phyloP scores from a whole-genome alignment of 1,140 invertebrate genomes.

The Plodia interpunctella region DNA sequence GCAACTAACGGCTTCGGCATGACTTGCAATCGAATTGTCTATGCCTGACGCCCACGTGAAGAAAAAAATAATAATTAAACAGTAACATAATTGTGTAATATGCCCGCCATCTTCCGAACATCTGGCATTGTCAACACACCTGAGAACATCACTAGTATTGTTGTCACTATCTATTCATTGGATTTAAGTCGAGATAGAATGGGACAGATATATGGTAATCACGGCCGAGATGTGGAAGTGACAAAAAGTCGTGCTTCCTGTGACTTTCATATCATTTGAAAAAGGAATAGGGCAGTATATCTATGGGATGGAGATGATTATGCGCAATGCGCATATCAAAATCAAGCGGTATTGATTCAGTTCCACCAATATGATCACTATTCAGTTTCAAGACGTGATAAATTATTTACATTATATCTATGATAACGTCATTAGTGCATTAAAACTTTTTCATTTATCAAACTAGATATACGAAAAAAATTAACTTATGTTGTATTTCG shows the following conservation, averaged over 20 bases:
- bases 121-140: conserved; percentile 76
- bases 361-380: too few species aligned
- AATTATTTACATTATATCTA: too few species aligned
- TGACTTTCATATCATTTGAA: conserved; percentile 76
- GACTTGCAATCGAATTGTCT: conserved; percentile 5
- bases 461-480: too few species aligned
- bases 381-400: too few species aligned
- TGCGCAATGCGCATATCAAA: too few species aligned
- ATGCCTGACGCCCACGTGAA: conserved; percentile 40
- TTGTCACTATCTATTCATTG: conserved; percentile 35
- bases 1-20: conserved; percentile 4
- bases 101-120: conserved; percentile 64
- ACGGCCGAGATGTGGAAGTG: conserved; percentile 67
- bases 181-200: conserved; percentile 26
- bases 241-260: conserved; percentile 76
- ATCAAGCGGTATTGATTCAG: too few species aligned
- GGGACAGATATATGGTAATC: conserved; percentile 40
- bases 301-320: conserved; percentile 26
- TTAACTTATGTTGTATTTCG: too few species aligned
- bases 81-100: conserved; percentile 75
- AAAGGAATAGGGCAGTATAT: conserved; percentile 65
- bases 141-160: conserved; percentile 40
- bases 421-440: too few species aligned
- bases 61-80: conserved; percentile 72
- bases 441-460: too few species aligned